Conservation (phyloP, 2,888 invertebrate genomes). For the Ormyrus pomaceus region DNA sequence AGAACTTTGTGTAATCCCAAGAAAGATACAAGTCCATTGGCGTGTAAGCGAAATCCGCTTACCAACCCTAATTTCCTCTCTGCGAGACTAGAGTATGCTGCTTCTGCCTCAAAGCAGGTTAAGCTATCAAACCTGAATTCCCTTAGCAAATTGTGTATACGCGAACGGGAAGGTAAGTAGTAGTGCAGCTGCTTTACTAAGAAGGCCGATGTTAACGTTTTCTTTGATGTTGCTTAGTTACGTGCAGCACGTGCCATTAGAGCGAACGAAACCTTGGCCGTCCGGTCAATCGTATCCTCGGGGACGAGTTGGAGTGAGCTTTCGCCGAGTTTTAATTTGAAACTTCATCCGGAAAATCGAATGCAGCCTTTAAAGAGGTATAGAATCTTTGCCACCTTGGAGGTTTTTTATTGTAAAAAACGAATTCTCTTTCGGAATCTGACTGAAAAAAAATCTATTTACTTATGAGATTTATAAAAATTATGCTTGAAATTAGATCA, state of each 20-base stretch:
- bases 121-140: constrained; percentile 45
- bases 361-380: too few species aligned
- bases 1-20: constrained; percentile 9
- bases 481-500: not conserved
- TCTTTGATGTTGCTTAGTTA: constrained; percentile 34
- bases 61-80: constrained; percentile 27
- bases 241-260: not conserved
- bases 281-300: constrained; percentile 10
- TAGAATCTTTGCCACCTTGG: too few species aligned
- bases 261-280: not conserved
- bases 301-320: too few species aligned
- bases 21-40: constrained; percentile 1
- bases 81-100: not conserved
- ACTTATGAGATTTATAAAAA: too few species aligned
- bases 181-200: not conserved
- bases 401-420: too few species aligned
- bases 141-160: constrained; percentile 24
- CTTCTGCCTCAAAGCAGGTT: constrained; percentile 25
- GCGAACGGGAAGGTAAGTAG: not conserved
- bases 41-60: constrained; percentile 31
- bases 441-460: too few species aligned
- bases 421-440: too few species aligned
- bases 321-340: too few species aligned
- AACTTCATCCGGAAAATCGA: too few species aligned
- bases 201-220: constrained; percentile 5